Evolutionary conservation across 2,113 vertebrate species (phyloP), one percentile per base, ranked within the genome.

Genomic region (Ibidorhyncha struthersii): DNA sequence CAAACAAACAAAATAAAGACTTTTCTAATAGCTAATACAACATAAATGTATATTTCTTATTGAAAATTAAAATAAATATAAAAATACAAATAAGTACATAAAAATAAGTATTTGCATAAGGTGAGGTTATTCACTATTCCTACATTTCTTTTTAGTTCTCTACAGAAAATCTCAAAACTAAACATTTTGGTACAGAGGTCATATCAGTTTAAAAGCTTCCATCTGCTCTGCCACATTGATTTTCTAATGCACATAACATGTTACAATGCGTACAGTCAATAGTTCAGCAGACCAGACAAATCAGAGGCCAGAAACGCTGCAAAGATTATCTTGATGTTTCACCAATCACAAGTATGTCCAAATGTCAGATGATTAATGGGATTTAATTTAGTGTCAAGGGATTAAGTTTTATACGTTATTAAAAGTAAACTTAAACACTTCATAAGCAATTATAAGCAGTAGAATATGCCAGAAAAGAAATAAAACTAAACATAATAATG

Each of bases 161-260:
- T 30, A 55, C 34, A 72, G 30, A 86, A 77, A 58, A 95, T 43
- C 80, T 82, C 70, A 70, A 86, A 96, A 74, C 0, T 20, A 96
- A 96, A 55, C 49, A 89, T 90, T 79, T 61, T 97, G 88, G 89
- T 73, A 85, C 67, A 80, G 89, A 94, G 96, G 92, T 95, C 81
- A 30, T 72, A 90, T 82, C 83, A 70, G 73, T 95, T 77, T 90
- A 97, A 91, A 94, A 85, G 92, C 87, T 70, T 94, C 93, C 88
- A 93, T 96, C 93, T 82, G 52, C 76, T 96, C 87, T 96, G 78
- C 91, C 85, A 86, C 94, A 97, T 96, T 95, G 97, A 98, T 97
- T 96, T 95, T 71, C 95, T 97, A 97, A 97, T 90, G 88, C 86
- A 97, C 63, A 79, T 79, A 96, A 61, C 95, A 91, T 96, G 95